Base-by-base conservation (phyloP, 2,888 invertebrate species). In the Myathropa florea region DNA sequence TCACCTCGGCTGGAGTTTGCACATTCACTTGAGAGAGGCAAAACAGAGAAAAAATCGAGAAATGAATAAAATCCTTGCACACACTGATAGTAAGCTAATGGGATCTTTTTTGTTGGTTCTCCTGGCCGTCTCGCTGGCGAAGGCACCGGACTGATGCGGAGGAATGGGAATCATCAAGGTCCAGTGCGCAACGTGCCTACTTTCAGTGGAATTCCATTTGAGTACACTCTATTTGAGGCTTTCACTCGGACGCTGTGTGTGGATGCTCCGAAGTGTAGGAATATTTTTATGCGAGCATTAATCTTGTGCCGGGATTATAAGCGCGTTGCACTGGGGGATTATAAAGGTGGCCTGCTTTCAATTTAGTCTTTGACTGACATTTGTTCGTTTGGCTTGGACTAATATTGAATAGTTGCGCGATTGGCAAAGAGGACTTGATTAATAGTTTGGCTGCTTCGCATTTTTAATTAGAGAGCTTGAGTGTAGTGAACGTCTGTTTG, bases 61-160 rank as follows among this genome's bases (percentile, higher is more conserved):
- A 28, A 68, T 21, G 6, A 80, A 72, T 30, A 24, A 80, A 68
- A 81, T 68, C 59, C 68, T 73, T 77, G 24, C 53, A 78, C 73
- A 78, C 59, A 60, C 36, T 59, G 68, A 64, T 39, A 83, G 73
- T 73, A 39, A 73, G 64, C 83, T 78, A 83, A 83, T 78, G 63
- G 72, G 67, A 26, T 78, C 10, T 18, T 63, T 46, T 68, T 59
- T 61, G 24, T 30, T 24, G 28, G 53, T 67, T 53, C 36, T 57
- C 70, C 59, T 76, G 46, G 9, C 12, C 23, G 72, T 6, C 24
- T 36, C 67, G 12, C 36, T 12, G 12, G 24, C 12, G 6, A 6
- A 10, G 30, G 28, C 24, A 24, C 24, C 24, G 59, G 59, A 3
- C 10, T 28, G 28, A 4, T 2, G 28, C 0, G 28, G 0, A 10